These are phyloP conservation scores for Andrena praecox DNA, from an alignment of 2,888 invertebrate species.

Conservation along the genomic window DNA sequence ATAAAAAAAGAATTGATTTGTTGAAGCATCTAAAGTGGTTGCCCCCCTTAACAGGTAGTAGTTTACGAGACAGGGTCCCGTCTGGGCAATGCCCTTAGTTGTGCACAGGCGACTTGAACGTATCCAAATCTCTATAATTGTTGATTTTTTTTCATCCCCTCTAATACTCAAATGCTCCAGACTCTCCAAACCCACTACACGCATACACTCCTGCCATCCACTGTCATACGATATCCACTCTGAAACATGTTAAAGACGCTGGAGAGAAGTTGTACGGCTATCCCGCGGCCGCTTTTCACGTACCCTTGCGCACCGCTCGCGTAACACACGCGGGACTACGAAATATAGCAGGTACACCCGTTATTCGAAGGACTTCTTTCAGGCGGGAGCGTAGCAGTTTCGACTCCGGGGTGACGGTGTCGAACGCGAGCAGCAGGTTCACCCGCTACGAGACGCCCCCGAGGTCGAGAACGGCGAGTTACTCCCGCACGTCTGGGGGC, in stretches of 20 bases:
- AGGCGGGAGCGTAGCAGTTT: constrained; percentile 82
- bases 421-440: constrained; percentile 85
- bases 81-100: too few relatives aligned
- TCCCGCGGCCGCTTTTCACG: not conserved
- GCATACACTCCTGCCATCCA: too few relatives aligned
- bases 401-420: constrained; percentile 83
- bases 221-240: not conserved
- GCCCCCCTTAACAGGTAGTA: not conserved
- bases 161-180: too few relatives aligned
- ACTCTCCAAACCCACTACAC: too few relatives aligned
- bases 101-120: too few relatives aligned
- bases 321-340: constrained; percentile 21
- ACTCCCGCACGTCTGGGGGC: constrained; percentile 85
- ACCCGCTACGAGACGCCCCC: constrained; percentile 88
- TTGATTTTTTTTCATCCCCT: too few relatives aligned
- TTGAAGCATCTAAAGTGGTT: too few relatives aligned
- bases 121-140: too few relatives aligned
- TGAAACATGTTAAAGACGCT: not conserved
- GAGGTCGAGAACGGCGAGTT: constrained; percentile 87
- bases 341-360: constrained; percentile 45
- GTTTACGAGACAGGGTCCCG: too few relatives aligned
- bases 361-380: constrained; percentile 68
- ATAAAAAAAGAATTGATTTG: too few relatives aligned
- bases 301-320: not conserved
- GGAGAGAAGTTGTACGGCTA: too few relatives aligned